Evolutionary conservation across 2,113 vertebrate species (phyloP).

Genomic region (Synodontis membranacea): DNA sequence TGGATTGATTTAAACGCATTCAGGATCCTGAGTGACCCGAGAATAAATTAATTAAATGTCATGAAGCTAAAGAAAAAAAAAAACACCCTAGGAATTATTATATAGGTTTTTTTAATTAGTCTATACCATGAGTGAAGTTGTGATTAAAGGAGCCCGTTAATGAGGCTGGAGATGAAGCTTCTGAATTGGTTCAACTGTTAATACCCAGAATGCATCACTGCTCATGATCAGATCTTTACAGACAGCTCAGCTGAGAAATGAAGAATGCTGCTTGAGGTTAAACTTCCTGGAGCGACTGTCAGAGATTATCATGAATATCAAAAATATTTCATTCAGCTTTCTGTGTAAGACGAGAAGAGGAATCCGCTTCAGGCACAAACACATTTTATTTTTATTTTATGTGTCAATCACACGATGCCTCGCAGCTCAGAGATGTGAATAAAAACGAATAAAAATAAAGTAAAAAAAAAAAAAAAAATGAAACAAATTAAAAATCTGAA

Average conservation of each 20-base stretch:
- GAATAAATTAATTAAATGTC: too few species aligned
- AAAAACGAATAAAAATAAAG: too few species aligned
- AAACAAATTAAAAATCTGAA: background rate
- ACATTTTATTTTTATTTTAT: background rate
- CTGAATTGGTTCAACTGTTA: slow-evolving; percentile 59
- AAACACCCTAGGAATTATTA: too few species aligned
- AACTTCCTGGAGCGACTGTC: slow-evolving; percentile 14
- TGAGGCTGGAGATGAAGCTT: background rate
- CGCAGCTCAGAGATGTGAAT: background rate
- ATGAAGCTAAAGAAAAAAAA: background rate
- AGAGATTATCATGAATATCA: background rate
- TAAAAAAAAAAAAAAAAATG: background rate
- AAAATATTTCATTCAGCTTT: background rate
- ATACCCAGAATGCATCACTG: slow-evolving; percentile 66
- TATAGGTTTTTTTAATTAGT: background rate
- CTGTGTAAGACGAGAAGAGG: background rate
- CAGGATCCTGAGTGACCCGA: background rate
- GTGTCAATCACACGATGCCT: background rate
- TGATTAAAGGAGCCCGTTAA: background rate
- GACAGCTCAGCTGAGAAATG: slow-evolving; percentile 7
- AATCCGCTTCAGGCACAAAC: background rate
- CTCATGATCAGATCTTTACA: slow-evolving; percentile 61
- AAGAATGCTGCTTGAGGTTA: background rate
- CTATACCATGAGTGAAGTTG: background rate
- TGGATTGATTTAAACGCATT: background rate